Percentiles rank a stretch among this genome's conserved stretches.
Evolutionary conservation across 2,888 invertebrate species (phyloP).

Genomic region (Cryptosula pallasiana): DNA sequence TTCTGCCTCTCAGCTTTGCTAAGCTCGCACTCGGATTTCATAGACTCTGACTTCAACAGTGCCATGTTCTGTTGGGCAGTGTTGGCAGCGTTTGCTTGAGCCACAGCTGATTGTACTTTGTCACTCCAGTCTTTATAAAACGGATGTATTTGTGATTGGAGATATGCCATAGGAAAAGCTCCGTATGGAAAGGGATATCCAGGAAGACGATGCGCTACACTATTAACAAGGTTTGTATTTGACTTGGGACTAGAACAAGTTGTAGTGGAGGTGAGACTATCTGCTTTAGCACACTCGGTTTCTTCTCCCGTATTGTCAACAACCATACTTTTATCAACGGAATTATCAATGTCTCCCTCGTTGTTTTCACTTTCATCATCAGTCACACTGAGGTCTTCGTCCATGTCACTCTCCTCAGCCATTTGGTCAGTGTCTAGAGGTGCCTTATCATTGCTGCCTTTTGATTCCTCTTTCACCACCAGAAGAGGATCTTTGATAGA

Average conservation of each 20-base stretch:
- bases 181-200: conserved; percentile 17
- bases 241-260: not conserved
- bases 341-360: conserved; percentile 25
- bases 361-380: conserved; percentile 27
- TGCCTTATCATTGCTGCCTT: conserved; percentile 30
- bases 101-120: not conserved
- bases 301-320: conserved; percentile 23
- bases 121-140: conserved; percentile 25
- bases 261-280: not conserved
- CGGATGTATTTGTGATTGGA: conserved; percentile 11
- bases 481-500: conserved; percentile 40
- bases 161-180: conserved; percentile 17
- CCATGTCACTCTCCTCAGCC: conserved; percentile 30
- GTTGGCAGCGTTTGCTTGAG: conserved; percentile 24
- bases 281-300: conserved; percentile 22
- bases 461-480: conserved; percentile 27
- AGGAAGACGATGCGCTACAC: not conserved
- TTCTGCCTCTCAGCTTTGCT: conserved; percentile 68
- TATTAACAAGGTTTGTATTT: not conserved
- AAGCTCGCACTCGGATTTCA: conserved; percentile 9
- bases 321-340: conserved; percentile 24
- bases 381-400: conserved; percentile 27
- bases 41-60: conserved; percentile 5
- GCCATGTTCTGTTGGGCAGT: conserved; percentile 1
- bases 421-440: conserved; percentile 32